Base-by-base conservation (phyloP, 2,797 vertebrate genomes). In the Hyperoplus immaculatus region DNA sequence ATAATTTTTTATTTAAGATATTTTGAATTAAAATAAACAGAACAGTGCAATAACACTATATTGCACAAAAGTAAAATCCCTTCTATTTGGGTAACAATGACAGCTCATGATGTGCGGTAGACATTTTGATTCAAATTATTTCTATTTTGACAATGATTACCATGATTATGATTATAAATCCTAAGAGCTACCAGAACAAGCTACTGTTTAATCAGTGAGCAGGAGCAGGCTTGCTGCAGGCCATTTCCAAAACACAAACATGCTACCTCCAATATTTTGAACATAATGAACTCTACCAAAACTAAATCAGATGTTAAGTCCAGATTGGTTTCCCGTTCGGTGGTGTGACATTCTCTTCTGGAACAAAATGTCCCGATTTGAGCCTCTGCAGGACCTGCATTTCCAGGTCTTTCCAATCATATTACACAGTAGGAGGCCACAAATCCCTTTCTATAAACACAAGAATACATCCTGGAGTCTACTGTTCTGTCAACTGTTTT, bases 331-430 rank as follows among this genome's bases (percentile, higher is more conserved):
- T 21, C 54, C 54, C n/a, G 4, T 70, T 71, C 42, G 55, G 47
- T 5, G 3, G 5, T 15, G 47, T 69, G 71, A 66, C 72, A 68
- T 77, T 81, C 68, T 60, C 67, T 53, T 83, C 53, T 5, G 8
- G 85, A 12, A 86, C 83, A 82, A 71, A 81, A 69, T 77, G 86
- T 90, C 59, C 74, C 46, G 29, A 3, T 63, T 57, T 45, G 68
- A 29, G 10, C 57, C 68, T 70, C 74, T 53, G 41, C 47, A 83
- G 75, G 60, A 54, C 45, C 43, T 3, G 29, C 29, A 29, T 29
- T 29, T 29, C 29, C 29, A 29, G 29, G 2, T 29, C 29, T 29
- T 29, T 14, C 66, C 55, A 61, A 55, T 58, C 55, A 59, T 42
- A 1, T 72, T 50, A 53, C 42, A 60, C 67, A 74, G 72, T 16